These are phyloP conservation scores for Apostichopus parvimensis DNA, from an alignment of 35 echinoderm and acorn worm genomes.

Conservation along the genomic window DNA sequence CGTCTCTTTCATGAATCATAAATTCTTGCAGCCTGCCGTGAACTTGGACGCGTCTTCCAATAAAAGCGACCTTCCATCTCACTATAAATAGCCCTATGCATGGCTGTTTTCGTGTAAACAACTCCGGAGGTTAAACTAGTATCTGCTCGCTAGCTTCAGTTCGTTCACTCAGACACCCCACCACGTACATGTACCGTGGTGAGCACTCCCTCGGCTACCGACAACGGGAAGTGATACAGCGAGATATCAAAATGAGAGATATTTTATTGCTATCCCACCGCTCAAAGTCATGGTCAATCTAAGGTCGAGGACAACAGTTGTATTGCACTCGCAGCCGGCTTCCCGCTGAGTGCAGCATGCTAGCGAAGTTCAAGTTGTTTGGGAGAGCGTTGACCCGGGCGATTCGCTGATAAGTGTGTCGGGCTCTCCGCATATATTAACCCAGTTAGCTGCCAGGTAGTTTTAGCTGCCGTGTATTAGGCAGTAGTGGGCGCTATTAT, in stretches of 20 bases:
- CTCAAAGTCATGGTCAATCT: slow-evolving; percentile 51
- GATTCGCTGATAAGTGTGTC: slow-evolving; percentile 33
- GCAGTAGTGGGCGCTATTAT: slow-evolving; percentile 20
- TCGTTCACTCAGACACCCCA: slow-evolving; percentile 43
- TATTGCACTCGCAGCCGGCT: slow-evolving; percentile 32
- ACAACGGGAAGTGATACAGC: slow-evolving; percentile 51
- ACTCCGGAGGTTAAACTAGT: slow-evolving; percentile 26
- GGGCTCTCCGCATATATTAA: slow-evolving; percentile 53
- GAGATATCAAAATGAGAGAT: slow-evolving; percentile 45
- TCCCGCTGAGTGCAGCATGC: neutral
- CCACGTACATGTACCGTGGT: slow-evolving; percentile 24
- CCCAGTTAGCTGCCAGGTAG: slow-evolving; percentile 5
- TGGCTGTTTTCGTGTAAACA: slow-evolving; percentile 51
- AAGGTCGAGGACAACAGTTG: slow-evolving; percentile 51
- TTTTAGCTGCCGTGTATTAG: neutral
- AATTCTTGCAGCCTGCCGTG: neutral
- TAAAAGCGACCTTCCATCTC: slow-evolving; percentile 47
- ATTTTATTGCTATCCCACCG: slow-evolving; percentile 54
- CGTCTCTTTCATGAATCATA: slow-evolving; percentile 28
- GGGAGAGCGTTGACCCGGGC: slow-evolving; percentile 48
- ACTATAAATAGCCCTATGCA: slow-evolving; percentile 55
- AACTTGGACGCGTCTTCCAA: slow-evolving; percentile 14
- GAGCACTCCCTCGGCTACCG: slow-evolving; percentile 37
- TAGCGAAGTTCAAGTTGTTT: slow-evolving; percentile 37
- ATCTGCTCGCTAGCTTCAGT: slow-evolving; percentile 19